These are phyloP conservation scores for Anisognathus igniventris DNA, from an alignment of 2,797 vertebrate genomes.

Conservation along the genomic window DNA sequence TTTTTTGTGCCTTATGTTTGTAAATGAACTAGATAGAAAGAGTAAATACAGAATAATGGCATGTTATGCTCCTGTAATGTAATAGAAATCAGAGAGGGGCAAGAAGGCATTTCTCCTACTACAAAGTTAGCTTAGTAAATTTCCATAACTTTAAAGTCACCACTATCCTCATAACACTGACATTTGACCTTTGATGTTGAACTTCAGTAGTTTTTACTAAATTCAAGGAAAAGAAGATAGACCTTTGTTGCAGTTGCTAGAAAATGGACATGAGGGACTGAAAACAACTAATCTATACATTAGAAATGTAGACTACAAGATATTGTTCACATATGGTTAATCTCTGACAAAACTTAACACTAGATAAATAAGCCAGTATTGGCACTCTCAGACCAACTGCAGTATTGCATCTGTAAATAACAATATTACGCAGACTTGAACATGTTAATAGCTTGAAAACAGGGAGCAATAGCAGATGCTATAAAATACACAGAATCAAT, in stretches of 20 bases:
- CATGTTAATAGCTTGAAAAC: constrained; percentile 29
- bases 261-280: not conserved
- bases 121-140: constrained; percentile 33
- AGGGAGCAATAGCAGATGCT: not conserved
- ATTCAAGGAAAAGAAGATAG: constrained; percentile 20
- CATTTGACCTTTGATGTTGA: constrained; percentile 33
- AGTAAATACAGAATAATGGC: constrained; percentile 60
- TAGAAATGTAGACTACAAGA: not conserved
- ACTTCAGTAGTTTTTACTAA: constrained; percentile 54
- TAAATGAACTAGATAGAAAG: constrained; percentile 54
- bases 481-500: constrained; percentile 21
- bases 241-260: not conserved
- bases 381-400: not conserved
- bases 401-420: constrained; percentile 28
- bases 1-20: constrained; percentile 36
- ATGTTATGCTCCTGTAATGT: constrained; percentile 9
- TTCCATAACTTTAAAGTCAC: constrained; percentile 33
- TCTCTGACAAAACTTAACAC: not conserved
- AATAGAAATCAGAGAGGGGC: constrained; percentile 27
- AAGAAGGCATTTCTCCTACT: constrained; percentile 45
- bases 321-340: not conserved
- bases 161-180: constrained; percentile 3
- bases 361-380: not conserved
- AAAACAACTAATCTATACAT: not conserved
- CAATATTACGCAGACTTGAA: constrained; percentile 17